Evolutionary conservation across 2,888 invertebrate species (phyloP), one percentile per base, ranked within the genome.

Genomic region (Rhagophthalmus giganteus): DNA sequence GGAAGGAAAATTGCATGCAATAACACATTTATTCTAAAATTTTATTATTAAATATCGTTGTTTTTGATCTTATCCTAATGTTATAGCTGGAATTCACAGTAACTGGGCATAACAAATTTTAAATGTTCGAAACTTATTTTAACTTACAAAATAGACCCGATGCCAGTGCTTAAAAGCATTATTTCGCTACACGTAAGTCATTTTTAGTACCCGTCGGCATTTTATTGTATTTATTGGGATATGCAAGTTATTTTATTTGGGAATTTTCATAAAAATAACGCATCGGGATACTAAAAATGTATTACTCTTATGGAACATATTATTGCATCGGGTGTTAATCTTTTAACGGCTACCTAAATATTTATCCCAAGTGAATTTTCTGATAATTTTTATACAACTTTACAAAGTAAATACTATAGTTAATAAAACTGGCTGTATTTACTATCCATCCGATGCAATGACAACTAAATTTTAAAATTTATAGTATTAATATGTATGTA

Each of bases 21-120:
- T 57, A 58, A 59, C 55, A 61, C 47, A 56, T 58, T 58, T 56
- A 57, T 41, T 58, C 54, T 54, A 45, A 38, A 33, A 11, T 27
- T 37, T 50, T 47, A 37, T 53, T 45, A 48, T 49, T 55, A 51
- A 50, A 42, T 54, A 44, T 48, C 44, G 26, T 48, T 57, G 44
- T 47, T 42, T 26, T n/a, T n/a, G 20, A 46, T 53, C 28, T 45
- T 53, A 48, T 27, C 20, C 53, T 55, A 50, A 30, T 27, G 28
- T 31, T 41, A 37, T 55, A 56, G 54, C 52, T 56, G 58, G 56
- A 56, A 38, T 56, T 54, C 56, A 54, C 30, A 52, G 56, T 54
- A 58, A 49, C 55, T 48, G 44, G 46, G 41, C 39, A 34, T 30
- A 35, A 11, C 49, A 33, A 25, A 40, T 27, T 38, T 9, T 10